These are phyloP conservation scores for Eurois occulta DNA, from an alignment of 2,888 invertebrate species.

Conservation along the genomic window DNA sequence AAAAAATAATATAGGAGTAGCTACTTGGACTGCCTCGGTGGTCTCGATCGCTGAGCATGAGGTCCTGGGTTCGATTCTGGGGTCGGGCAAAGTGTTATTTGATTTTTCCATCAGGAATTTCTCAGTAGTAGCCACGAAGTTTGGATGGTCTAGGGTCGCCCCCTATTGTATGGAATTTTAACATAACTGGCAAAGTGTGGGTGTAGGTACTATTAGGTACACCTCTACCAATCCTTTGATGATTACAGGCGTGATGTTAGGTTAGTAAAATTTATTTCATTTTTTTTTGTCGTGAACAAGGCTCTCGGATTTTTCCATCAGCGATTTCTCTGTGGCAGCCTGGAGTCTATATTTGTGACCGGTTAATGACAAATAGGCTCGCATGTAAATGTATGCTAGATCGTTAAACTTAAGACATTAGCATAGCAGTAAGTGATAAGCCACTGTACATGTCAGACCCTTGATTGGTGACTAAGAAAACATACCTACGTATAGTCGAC, in stretches of 20 bases:
- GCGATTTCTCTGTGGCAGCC: neutral
- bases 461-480: neutral
- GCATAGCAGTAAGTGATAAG: neutral
- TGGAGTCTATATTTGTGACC: neutral
- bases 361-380: too few species aligned
- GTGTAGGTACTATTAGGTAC: too few species aligned
- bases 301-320: neutral
- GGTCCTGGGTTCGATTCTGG: neutral
- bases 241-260: too few species aligned
- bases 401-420: constrained; percentile 1
- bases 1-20: too few species aligned
- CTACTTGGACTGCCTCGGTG: too few species aligned
- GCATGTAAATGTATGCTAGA: neutral
- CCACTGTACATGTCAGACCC: neutral
- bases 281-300: neutral
- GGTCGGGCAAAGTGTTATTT: neutral
- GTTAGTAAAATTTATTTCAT: too few species aligned
- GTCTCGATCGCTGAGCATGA: neutral
- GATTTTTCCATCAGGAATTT: neutral
- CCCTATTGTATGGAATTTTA: too few species aligned
- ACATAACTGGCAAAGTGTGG: too few species aligned
- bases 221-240: too few species aligned
- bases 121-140: neutral
- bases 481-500: neutral
- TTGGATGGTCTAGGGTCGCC: too few species aligned